phyloP scores from a whole-genome alignment of 2,113 vertebrate genomes.

The Ictidomys tridecemlineatus region DNA sequence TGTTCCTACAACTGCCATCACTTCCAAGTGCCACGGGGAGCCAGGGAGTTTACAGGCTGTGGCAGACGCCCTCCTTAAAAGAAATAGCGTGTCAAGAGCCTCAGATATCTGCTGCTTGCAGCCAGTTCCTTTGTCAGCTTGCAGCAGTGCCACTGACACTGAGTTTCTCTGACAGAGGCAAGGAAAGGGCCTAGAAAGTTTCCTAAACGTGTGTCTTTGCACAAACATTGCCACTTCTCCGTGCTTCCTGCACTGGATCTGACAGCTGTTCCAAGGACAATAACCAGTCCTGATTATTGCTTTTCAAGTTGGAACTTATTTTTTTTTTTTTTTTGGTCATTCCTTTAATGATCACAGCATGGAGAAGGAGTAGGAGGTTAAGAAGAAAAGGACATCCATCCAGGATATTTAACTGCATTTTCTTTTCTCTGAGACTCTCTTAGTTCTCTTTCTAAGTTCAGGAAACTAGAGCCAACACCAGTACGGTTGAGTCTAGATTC shows the following conservation, averaged over 20 bases:
- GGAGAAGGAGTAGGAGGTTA: background rate
- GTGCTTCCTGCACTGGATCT: background rate
- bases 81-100: background rate
- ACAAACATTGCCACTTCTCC: background rate
- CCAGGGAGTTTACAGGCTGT: background rate
- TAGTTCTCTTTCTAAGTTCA: slow-evolving; percentile 1
- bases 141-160: background rate
- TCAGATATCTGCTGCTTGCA: background rate
- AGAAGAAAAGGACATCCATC: background rate
- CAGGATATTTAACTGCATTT: background rate
- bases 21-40: background rate
- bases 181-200: background rate
- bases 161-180: slow-evolving; percentile 4
- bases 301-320: background rate
- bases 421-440: background rate
- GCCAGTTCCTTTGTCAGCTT: slow-evolving; percentile 18
- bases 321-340: background rate
- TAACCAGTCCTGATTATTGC: background rate
- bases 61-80: background rate
- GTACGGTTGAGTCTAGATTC: background rate
- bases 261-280: background rate
- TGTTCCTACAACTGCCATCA: background rate
- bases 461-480: background rate
- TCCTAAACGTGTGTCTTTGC: background rate
- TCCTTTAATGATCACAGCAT: background rate